Conservation (phyloP, 2,113 vertebrate genomes). For the Acanthisitta chloris region DNA sequence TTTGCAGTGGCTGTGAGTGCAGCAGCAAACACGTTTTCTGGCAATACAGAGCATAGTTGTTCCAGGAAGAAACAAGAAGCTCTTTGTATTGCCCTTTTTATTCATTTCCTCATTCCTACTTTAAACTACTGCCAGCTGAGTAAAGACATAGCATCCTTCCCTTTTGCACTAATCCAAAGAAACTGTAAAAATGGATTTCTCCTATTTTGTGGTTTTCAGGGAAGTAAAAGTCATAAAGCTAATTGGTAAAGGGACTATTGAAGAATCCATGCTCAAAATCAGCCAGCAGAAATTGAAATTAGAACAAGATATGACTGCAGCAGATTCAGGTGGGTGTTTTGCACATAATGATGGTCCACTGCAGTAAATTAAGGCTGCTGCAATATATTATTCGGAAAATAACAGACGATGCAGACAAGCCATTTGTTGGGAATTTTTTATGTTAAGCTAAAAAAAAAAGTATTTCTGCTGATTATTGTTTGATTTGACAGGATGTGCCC, state of each 20-base stretch:
- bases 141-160: neutral
- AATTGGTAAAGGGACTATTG: constrained; percentile 90
- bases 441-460: neutral
- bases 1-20: neutral
- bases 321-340: constrained; percentile 81
- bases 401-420: neutral
- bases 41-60: neutral
- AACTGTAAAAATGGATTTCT: neutral
- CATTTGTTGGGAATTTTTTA: neutral
- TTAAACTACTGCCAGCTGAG: neutral
- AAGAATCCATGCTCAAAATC: constrained; percentile 90
- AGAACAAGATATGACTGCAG: constrained; percentile 92
- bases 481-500: neutral
- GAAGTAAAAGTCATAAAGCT: constrained; percentile 91
- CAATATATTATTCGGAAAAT: neutral
- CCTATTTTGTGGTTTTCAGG: constrained; percentile 68
- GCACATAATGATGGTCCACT: neutral
- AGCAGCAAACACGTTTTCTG: neutral
- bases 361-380: neutral
- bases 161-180: neutral
- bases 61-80: neutral
- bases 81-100: neutral
- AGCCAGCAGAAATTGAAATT: constrained; percentile 92
- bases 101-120: neutral
- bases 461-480: neutral